Base-by-base conservation (phyloP, 2,888 invertebrate species). In the Drosophila pseudotalamancana region DNA sequence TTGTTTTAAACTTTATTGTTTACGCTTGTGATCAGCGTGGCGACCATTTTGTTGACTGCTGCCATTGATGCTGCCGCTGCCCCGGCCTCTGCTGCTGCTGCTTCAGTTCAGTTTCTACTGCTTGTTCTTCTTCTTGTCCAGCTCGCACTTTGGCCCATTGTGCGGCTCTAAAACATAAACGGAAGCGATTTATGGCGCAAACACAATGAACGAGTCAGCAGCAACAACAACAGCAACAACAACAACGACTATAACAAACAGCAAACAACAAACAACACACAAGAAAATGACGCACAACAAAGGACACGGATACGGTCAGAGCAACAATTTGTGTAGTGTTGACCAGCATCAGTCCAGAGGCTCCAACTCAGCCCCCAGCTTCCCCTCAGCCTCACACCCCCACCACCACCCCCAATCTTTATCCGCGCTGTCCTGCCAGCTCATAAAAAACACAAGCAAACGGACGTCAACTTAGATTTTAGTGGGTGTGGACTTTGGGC, bases 1-100 rank as follows among this genome's bases (percentile, higher is more conserved):
- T 83, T 85, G 77, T 83, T 77, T 81, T 77, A 87, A 88, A 87
- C 81, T 88, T 86, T 88, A 88, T 87, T 88, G 87, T 88, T 88
- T 88, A 86, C 88, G 77, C 87, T 88, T 79, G 84, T 87, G 88
- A 88, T 88, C 88, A 86, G 87, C 80, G 71, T 67, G 72, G 45
- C 39, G 46, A 53, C 69, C 72, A 74, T 75, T 75, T 72, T 71
- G 74, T 69, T 72, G 72, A 65, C 67, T 72, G 64, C 68, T 34
- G 66, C 49, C 67, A 63, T 70, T 54, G 57, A 49, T 62, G 68
- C 48, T 31, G 32, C 14, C 37, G 14, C 29, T n/a, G 49, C 42
- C 16, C 11, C 40, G 6, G 37, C 37, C 21, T 18, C 50, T 51
- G 14, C 18, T 27, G 23, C 57, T 48, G 21, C 50, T 35, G 48